Evolutionary conservation across 2,797 vertebrate genomes (phyloP).

Genomic region (Bradypus variegatus): DNA sequence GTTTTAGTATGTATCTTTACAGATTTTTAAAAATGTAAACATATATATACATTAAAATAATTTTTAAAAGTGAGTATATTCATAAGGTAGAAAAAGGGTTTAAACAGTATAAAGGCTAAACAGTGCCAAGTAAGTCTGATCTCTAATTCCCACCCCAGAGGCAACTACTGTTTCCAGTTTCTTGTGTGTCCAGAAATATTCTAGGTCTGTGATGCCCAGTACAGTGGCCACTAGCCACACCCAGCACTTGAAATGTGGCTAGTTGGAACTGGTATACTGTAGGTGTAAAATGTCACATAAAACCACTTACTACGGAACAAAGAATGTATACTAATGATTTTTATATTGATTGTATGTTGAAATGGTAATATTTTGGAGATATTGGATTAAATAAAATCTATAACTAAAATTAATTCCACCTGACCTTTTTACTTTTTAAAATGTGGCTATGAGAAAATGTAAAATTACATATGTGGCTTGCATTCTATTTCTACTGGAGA

Average conservation of each 20-base stretch:
- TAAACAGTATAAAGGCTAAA: not conserved
- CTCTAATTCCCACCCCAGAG: not conserved
- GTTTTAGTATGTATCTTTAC: not conserved
- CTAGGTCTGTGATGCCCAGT: not conserved
- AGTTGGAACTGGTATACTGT: not conserved
- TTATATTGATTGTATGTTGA: not conserved
- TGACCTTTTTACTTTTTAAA: not conserved
- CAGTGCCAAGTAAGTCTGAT: not conserved
- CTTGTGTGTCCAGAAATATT: not conserved
- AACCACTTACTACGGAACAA: not conserved
- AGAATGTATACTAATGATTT: not conserved
- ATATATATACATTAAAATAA: not conserved
- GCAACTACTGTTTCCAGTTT: not conserved
- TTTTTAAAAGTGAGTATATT: not conserved
- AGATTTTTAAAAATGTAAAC: not conserved
- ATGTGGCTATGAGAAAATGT: not conserved
- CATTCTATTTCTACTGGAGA: not conserved
- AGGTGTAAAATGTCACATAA: not conserved
- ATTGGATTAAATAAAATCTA: not conserved
- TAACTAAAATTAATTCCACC: not conserved
- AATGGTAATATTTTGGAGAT: not conserved
- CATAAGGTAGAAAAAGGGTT: not conserved
- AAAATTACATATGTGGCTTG: not conserved
- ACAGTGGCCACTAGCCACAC: not conserved
- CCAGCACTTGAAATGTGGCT: not conserved